Evolutionary conservation across 2,888 invertebrate genomes (phyloP).

Genomic region (Lathronympha strigana): DNA sequence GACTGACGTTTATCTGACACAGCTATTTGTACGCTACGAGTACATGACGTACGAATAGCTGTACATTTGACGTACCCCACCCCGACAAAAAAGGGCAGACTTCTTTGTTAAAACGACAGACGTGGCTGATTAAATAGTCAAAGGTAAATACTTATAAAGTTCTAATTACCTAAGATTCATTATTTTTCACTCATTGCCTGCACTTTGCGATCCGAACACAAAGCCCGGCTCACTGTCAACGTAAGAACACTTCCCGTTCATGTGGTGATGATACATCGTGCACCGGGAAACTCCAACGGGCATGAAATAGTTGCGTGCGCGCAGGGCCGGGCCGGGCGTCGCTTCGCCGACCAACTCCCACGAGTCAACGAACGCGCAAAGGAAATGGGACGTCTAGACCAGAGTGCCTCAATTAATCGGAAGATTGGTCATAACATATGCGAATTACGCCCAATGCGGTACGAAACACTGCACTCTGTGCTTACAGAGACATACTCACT

Average conservation of each 20-base stretch:
- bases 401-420: conserved; percentile 52
- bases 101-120: too few species aligned
- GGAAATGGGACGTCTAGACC: conserved; percentile 64
- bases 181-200: too few species aligned
- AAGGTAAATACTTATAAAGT: too few species aligned
- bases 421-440: conserved; percentile 45
- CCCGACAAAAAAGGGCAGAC: too few species aligned
- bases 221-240: neutral
- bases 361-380: conserved; percentile 62
- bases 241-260: neutral
- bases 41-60: too few species aligned
- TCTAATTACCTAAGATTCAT: too few species aligned
- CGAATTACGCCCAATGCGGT: conserved; percentile 15
- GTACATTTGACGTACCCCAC: too few species aligned
- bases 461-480: neutral
- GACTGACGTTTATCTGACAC: too few species aligned
- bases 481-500: neutral
- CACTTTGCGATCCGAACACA: neutral
- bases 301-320: conserved; percentile 30
- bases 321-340: conserved; percentile 32
- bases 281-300: conserved; percentile 14
- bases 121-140: too few species aligned
- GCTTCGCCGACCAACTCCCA: conserved; percentile 41
- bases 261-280: neutral
- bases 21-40: too few species aligned